Percentiles rank a stretch among this genome's conserved stretches.
These are phyloP conservation scores for Oryzias sinensis DNA, from an alignment of 2,797 vertebrate species.

Conservation along the genomic window DNA sequence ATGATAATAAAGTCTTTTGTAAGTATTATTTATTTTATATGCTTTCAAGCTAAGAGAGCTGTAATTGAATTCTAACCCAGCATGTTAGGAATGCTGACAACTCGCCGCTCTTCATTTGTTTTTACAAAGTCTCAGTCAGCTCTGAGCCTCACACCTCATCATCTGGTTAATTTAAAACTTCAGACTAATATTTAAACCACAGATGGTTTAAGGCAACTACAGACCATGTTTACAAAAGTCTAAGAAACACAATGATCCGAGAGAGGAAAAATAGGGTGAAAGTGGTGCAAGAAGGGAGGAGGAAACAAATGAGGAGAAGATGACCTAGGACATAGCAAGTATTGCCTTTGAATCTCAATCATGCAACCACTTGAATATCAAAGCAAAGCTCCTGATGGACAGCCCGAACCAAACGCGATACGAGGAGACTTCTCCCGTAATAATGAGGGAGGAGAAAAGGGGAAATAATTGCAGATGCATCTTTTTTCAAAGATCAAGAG, in stretches of 20 bases:
- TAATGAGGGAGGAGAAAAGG: slow-evolving; percentile 47
- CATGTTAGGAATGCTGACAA: too few species aligned
- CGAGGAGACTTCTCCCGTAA: slow-evolving; percentile 47
- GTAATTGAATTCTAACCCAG: too few species aligned
- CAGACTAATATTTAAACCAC: slow-evolving; percentile 16
- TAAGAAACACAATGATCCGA: slow-evolving; percentile 12
- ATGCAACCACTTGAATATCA: slow-evolving; percentile 71
- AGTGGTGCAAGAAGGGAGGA: slow-evolving; percentile 24
- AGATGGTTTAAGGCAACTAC: slow-evolving; percentile 3
- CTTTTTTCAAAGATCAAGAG: slow-evolving; percentile 61
- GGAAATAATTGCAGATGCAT: slow-evolving; percentile 64
- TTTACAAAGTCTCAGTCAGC: too few species aligned
- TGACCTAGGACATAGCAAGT: slow-evolving; percentile 51
- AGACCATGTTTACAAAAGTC: slow-evolving; percentile 10
- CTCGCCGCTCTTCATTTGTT: too few species aligned
- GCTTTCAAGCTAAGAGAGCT: too few species aligned
- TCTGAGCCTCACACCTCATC: not conserved
- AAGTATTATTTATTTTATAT: too few species aligned
- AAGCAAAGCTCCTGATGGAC: slow-evolving; percentile 68
- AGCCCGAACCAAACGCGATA: slow-evolving; percentile 35
- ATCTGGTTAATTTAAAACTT: slow-evolving; percentile 7
- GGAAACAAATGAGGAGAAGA: slow-evolving; percentile 36
- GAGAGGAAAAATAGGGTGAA: slow-evolving; percentile 13
- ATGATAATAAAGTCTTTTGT: too few species aligned
- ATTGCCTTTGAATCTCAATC: slow-evolving; percentile 64